A percentile compares a stretch with the other conserved stretches of the same genome.
These are phyloP conservation scores for Carcina quercana DNA, from an alignment of 2,888 invertebrate genomes.

Conservation along the genomic window DNA sequence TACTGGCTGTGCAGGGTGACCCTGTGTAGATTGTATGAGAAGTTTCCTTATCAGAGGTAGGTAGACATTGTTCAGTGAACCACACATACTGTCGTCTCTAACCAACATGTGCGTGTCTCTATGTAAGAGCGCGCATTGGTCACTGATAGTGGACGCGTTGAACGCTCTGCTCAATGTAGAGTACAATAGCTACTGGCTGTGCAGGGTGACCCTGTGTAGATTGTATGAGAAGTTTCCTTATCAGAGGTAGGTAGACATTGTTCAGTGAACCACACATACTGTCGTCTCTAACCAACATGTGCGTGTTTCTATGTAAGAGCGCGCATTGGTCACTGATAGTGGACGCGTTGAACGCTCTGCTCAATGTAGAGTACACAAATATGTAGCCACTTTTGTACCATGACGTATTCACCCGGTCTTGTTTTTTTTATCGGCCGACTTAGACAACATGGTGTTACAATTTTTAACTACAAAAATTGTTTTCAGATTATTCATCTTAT, in stretches of 20 bases:
- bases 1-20: slow-evolving; percentile 91
- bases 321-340: slow-evolving; percentile 71
- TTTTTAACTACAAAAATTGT: too few species aligned
- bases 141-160: slow-evolving; percentile 71
- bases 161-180: slow-evolving; percentile 77
- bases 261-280: slow-evolving; percentile 83
- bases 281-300: slow-evolving; percentile 73
- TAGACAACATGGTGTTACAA: too few species aligned
- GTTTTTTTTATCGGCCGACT: too few species aligned
- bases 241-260: slow-evolving; percentile 73
- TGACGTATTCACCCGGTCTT: too few species aligned
- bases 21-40: slow-evolving; percentile 53
- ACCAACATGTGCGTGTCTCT: slow-evolving; percentile 73
- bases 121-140: slow-evolving; percentile 76
- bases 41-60: slow-evolving; percentile 56
- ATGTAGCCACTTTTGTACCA: too few species aligned
- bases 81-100: slow-evolving; percentile 80
- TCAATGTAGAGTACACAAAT: slow-evolving; percentile 77
- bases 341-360: slow-evolving; percentile 75
- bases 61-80: slow-evolving; percentile 66
- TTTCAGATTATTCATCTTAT: slow-evolving; percentile 54
- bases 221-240: slow-evolving; percentile 58
- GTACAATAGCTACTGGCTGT: slow-evolving; percentile 88
- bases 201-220: slow-evolving; percentile 77
- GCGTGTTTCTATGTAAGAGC: slow-evolving; percentile 77